Base-by-base conservation (phyloP, 2,113 vertebrate species). In the Thunnus maccoyii region DNA sequence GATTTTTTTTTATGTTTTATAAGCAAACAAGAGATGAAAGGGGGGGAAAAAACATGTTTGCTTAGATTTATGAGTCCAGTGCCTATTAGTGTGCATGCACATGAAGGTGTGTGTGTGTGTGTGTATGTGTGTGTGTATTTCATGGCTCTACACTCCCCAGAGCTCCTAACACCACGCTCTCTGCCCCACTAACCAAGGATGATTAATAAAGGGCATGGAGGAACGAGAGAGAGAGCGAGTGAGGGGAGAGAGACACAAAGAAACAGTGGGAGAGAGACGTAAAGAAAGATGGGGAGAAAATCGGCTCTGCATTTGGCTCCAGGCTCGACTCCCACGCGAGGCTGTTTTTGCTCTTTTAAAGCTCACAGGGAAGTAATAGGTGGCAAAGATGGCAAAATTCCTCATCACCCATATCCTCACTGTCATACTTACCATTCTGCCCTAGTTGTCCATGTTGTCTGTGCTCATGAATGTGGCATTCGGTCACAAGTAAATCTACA, bases 181-280 rank as follows among this genome's bases (percentile, higher is more conserved):
- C 82, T 93, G 89, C 86, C 90, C 90, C 84, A 90, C 91, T 93
- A 92, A 92, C 88, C 88, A 91, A 91, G 89, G 91, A 90, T 93
- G 91, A 94, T 92, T 92, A 92, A 92, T 93, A 89, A 91, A 91
- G 84, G 83, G 73, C 90, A 89, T 55, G 44, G 67, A 84, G 74
- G 83, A 86, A 51, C 0, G 80, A 72, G 72, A 67, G 84, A 79
- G 80, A 16, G 69, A 72, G 55, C 22, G 51, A 20, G 65, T 51
- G 71, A 62, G 58, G 74, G 72, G 36, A 68, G 55, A 66, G 16
- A 68, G 54, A 70, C 7, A 56, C n/a, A 68, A 17, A 69, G 41
- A 74, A 30, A 68, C 27, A 62, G 56, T 66, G 44, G 10, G 74
- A 63, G 32, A 63, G 32, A 11, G 9, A 15, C 0, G 17, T 41